Conservation (phyloP, 2,888 invertebrate genomes). For the Sicus ferrugineus region DNA sequence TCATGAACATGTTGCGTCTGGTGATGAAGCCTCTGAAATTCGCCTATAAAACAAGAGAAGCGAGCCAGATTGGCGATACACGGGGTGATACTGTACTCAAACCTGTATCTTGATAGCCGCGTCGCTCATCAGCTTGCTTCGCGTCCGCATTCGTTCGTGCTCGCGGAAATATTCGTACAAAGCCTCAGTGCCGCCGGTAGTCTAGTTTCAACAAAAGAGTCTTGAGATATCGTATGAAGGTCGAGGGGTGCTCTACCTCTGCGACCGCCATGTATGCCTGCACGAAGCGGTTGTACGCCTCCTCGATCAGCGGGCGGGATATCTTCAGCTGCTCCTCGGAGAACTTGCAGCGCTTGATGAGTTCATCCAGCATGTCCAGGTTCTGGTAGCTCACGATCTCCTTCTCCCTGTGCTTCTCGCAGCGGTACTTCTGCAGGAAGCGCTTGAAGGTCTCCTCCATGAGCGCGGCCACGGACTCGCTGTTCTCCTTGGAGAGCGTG, state of each 20-base stretch:
- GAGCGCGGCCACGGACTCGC: constrained; percentile 49
- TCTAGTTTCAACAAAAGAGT: constrained; percentile 37
- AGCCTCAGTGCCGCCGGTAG: constrained; percentile 53
- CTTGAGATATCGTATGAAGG: not conserved
- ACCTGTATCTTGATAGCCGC: constrained; percentile 56
- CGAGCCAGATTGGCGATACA: not conserved
- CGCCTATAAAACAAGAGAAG: constrained; percentile 29
- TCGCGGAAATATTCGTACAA: constrained; percentile 55
- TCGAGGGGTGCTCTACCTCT: constrained; percentile 41
- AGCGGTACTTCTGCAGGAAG: constrained; percentile 53
- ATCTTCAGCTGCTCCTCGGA: constrained; percentile 53
- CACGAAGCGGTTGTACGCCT: constrained; percentile 58
- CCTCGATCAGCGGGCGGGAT: constrained; percentile 55
- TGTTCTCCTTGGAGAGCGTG: constrained; percentile 52
- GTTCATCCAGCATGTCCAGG: constrained; percentile 55
- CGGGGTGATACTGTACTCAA: not conserved
- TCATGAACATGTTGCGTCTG: constrained; percentile 32
- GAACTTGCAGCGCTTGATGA: constrained; percentile 56
- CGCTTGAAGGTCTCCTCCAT: constrained; percentile 59
- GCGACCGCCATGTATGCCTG: constrained; percentile 55
- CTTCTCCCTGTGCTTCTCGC: constrained; percentile 47
- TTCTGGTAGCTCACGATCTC: constrained; percentile 52
- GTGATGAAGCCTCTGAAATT: constrained; percentile 40
- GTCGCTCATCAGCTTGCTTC: constrained; percentile 40
- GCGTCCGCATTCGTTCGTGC: constrained; percentile 50